phyloP scores from a whole-genome alignment of 2,888 invertebrate genomes.

The Torymus aiolomorphi region DNA sequence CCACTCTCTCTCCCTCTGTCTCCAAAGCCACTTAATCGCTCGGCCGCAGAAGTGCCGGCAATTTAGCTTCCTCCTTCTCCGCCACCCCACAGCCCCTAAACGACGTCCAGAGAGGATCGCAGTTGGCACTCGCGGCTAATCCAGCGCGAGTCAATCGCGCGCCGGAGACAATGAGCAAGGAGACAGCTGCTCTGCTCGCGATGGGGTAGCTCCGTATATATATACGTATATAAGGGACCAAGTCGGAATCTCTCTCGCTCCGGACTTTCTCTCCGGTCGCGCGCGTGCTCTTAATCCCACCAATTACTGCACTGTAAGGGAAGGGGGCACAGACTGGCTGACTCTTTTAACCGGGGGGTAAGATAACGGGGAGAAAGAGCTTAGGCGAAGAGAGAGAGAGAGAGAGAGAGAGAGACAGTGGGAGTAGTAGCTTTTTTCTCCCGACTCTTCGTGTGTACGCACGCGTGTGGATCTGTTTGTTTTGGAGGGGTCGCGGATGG shows the following conservation, averaged over 20 bases:
- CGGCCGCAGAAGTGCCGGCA: slow-evolving; percentile 72
- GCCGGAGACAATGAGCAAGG: slow-evolving; percentile 55
- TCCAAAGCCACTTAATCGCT: slow-evolving; percentile 72
- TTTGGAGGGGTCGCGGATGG: not conserved
- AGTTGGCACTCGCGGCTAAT: slow-evolving; percentile 71
- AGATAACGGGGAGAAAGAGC: slow-evolving; percentile 15
- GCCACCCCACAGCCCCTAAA: slow-evolving; percentile 44
- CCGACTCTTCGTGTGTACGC: not conserved
- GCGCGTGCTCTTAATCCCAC: slow-evolving; percentile 28
- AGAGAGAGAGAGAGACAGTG: not conserved
- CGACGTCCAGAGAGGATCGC: slow-evolving; percentile 65
- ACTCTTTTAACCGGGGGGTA: slow-evolving; percentile 22
- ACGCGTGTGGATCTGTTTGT: not conserved
- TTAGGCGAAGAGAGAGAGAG: not conserved
- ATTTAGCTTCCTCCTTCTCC: slow-evolving; percentile 62
- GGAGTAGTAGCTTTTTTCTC: slow-evolving; percentile 16
- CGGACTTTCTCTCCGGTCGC: not conserved
- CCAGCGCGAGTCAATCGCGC: slow-evolving; percentile 65
- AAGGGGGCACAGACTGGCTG: not conserved
- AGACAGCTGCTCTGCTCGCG: slow-evolving; percentile 53
- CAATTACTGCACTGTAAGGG: slow-evolving; percentile 37
- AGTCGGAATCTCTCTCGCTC: slow-evolving; percentile 20
- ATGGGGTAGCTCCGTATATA: no score
- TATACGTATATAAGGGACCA: not conserved
- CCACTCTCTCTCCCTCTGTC: not conserved